Conservation (phyloP, 2,797 vertebrate genomes). For the Trachurus trachurus region DNA sequence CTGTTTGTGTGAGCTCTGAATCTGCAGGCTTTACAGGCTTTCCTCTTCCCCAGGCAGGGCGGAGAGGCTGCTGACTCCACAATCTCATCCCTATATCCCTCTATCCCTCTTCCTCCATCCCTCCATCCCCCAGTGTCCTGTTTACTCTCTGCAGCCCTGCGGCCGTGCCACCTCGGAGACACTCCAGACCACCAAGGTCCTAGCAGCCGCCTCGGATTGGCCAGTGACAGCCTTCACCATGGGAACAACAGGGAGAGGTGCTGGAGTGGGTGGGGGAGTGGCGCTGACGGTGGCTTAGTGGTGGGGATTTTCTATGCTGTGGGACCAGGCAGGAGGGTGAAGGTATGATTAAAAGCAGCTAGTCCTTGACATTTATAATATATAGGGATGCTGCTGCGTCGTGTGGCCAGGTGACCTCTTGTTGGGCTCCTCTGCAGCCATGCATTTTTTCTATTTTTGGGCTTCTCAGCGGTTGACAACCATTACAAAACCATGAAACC, state of each 20-base stretch:
- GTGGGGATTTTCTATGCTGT: constrained; percentile 65
- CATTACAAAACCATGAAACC: constrained; percentile 39
- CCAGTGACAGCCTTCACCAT: constrained; percentile 59
- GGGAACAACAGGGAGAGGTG: constrained; percentile 70
- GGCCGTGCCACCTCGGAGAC: constrained; percentile 83
- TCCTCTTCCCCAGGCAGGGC: constrained; percentile 74
- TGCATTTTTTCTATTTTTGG: constrained; percentile 25
- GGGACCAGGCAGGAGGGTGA: constrained; percentile 47
- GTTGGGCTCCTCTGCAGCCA: constrained; percentile 8
- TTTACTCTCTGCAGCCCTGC: constrained; percentile 81
- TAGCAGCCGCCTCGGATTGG: constrained; percentile 63
- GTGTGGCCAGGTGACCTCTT: constrained; percentile 64
- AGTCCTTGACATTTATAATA: constrained; percentile 69
- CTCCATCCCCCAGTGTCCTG: constrained; percentile 81
- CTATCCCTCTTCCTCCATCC: constrained; percentile 73
- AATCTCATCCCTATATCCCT: constrained; percentile 81
- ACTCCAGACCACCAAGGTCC: constrained; percentile 85
- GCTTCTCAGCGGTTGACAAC: constrained; percentile 30
- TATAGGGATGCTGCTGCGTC: constrained; percentile 47
- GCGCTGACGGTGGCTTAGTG: constrained; percentile 70
- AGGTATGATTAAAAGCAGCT: constrained; percentile 75
- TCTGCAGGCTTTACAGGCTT: constrained; percentile 82
- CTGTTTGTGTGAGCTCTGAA: constrained; percentile 80
- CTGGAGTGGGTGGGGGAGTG: constrained; percentile 71
- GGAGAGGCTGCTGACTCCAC: constrained; percentile 81